Percentiles rank a stretch among this genome's conserved stretches.
phyloP scores from a whole-genome alignment of 2,797 vertebrate genomes.

The Malacoctenus gilli region DNA sequence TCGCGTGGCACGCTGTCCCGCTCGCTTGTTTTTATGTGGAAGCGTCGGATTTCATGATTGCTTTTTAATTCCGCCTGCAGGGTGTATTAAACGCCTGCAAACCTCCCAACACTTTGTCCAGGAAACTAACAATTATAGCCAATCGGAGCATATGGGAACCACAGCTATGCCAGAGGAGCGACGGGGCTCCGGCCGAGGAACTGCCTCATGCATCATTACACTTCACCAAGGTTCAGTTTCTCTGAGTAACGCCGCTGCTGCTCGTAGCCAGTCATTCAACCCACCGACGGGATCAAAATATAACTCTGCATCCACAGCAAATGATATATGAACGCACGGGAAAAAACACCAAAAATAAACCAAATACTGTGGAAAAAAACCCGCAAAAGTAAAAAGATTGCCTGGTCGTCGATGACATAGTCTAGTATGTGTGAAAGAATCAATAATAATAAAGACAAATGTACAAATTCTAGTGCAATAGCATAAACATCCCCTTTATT shows the following conservation, averaged over 20 bases:
- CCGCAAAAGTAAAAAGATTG: too few relatives aligned
- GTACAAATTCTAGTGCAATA: too few relatives aligned
- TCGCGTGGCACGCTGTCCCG: constrained; percentile 41
- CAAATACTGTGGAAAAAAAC: too few relatives aligned
- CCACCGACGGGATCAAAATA: neutral
- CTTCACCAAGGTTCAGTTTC: constrained; percentile 38
- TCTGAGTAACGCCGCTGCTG: constrained; percentile 5
- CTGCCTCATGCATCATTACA: constrained; percentile 50
- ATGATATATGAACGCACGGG: neutral
- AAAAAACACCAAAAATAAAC: too few relatives aligned
- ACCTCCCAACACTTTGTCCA: constrained; percentile 74
- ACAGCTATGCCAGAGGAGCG: constrained; percentile 76
- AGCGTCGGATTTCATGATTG: constrained; percentile 83
- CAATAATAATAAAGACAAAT: too few relatives aligned
- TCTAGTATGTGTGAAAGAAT: too few relatives aligned
- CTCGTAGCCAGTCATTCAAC: constrained; percentile 24
- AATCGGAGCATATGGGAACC: constrained; percentile 76
- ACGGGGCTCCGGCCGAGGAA: constrained; percentile 70
- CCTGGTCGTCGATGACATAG: too few relatives aligned
- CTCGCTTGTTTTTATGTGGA: constrained; percentile 76
- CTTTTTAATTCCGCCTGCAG: constrained; percentile 82
- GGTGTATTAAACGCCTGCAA: constrained; percentile 84
- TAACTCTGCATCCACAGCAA: neutral
- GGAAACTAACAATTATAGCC: constrained; percentile 87
- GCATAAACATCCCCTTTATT: too few relatives aligned